phyloP scores from a whole-genome alignment of 2,113 vertebrate genomes.

The Cranoglanis bouderius region DNA sequence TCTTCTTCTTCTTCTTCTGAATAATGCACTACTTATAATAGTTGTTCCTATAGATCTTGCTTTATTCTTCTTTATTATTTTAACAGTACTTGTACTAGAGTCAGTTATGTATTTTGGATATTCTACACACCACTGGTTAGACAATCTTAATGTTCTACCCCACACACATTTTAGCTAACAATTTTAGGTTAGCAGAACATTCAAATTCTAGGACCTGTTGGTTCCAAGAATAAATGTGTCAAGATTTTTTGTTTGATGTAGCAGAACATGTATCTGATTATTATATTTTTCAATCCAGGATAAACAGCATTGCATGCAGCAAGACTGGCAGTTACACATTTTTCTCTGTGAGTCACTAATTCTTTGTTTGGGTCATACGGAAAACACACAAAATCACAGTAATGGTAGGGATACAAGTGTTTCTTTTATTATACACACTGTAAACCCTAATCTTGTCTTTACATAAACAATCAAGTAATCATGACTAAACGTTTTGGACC shows the following conservation, averaged over 20 bases:
- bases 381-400: background rate
- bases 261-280: background rate
- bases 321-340: background rate
- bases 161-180: background rate
- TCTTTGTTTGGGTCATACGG: background rate
- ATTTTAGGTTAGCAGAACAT: background rate
- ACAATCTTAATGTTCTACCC: background rate
- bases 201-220: background rate
- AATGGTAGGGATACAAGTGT: background rate
- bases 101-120: background rate
- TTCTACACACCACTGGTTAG: background rate
- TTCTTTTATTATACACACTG: background rate
- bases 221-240: background rate
- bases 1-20: too few relatives aligned
- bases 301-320: background rate
- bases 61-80: background rate
- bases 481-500: too few relatives aligned
- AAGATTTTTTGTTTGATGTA: background rate
- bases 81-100: background rate
- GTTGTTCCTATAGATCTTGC: background rate
- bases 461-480: too few relatives aligned
- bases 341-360: slow-evolving; percentile 3
- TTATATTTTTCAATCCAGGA: background rate
- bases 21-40: too few relatives aligned
- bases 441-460: too few relatives aligned